phyloP scores from a whole-genome alignment of 2,888 invertebrate species.

The Keiferia lycopersicella region DNA sequence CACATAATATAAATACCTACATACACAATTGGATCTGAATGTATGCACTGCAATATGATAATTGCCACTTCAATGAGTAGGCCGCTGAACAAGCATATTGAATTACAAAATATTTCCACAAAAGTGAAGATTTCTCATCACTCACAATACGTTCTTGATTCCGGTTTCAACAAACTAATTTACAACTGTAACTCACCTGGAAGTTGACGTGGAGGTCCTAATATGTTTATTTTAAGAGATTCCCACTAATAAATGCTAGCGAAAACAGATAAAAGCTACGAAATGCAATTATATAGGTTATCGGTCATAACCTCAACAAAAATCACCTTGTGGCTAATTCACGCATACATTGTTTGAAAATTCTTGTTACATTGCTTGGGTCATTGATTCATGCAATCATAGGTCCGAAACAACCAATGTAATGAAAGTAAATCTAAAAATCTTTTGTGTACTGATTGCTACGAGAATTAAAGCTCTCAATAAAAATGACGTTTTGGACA shows the following conservation, averaged over 20 bases:
- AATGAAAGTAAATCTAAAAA: neutral
- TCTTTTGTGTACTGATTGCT: neutral
- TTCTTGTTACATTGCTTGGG: neutral
- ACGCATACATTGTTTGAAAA: neutral
- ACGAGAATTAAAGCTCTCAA: neutral
- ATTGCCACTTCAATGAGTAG: slow-evolving; percentile 1
- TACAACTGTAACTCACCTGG: slow-evolving; percentile 6
- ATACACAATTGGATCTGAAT: neutral
- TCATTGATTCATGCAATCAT: neutral
- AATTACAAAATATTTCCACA: neutral
- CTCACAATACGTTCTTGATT: neutral
- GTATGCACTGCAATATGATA: neutral
- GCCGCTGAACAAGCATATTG: neutral
- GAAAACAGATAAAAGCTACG: slow-evolving; percentile 19
- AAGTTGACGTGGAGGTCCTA: neutral
- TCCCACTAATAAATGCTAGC: slow-evolving; percentile 21
- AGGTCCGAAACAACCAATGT: neutral
- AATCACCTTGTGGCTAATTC: slow-evolving; percentile 10
- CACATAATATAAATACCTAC: neutral
- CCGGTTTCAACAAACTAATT: neutral
- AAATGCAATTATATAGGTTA: slow-evolving; percentile 32
- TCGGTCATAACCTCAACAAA: slow-evolving; percentile 31
- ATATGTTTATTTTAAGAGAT: slow-evolving; percentile 8
- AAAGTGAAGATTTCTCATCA: neutral
- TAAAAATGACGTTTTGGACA: neutral